These are phyloP conservation scores for Harpagus bidentatus DNA, from an alignment of 2,113 vertebrate genomes.

Conservation along the genomic window DNA sequence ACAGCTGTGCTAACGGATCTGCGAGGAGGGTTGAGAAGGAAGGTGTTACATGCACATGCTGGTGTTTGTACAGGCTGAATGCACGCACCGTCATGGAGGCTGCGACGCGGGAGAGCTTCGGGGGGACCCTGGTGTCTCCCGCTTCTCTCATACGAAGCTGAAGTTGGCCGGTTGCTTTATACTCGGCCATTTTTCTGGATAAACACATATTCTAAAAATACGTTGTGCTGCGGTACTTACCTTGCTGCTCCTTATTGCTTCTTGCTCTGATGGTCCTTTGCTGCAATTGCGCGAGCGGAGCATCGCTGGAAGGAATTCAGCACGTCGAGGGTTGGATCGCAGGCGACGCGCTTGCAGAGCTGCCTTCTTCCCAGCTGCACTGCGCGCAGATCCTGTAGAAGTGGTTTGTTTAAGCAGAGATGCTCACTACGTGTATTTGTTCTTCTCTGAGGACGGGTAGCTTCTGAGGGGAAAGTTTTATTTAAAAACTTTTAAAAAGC, in stretches of 20 bases:
- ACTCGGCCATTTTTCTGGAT: background rate
- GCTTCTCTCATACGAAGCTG: rapidly evolving
- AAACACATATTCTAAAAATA: rapidly evolving
- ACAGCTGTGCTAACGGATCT: rapidly evolving
- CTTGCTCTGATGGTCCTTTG: too few species aligned
- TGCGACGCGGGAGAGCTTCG: background rate
- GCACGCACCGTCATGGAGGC: rapidly evolving
- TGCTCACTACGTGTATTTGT: background rate
- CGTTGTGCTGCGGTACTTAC: background rate
- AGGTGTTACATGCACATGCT: rapidly evolving
- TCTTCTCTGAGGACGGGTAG: background rate
- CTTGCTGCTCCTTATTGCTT: background rate
- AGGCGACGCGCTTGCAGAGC: rapidly evolving
- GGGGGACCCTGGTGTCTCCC: too few species aligned
- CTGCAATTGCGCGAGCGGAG: background rate
- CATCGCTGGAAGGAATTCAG: too few species aligned
- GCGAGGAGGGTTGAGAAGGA: background rate
- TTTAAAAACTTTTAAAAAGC: background rate
- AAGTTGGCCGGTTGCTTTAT: background rate
- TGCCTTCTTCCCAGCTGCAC: background rate
- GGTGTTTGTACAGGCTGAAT: background rate
- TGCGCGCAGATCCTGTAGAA: rapidly evolving
- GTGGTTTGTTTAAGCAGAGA: background rate
- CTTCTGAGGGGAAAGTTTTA: background rate
- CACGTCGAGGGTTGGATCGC: rapidly evolving